A percentile compares a stretch with the other conserved stretches of the same genome.
These are phyloP conservation scores for Sorex fumeus DNA, from an alignment of 2,113 vertebrate genomes.

Conservation along the genomic window DNA sequence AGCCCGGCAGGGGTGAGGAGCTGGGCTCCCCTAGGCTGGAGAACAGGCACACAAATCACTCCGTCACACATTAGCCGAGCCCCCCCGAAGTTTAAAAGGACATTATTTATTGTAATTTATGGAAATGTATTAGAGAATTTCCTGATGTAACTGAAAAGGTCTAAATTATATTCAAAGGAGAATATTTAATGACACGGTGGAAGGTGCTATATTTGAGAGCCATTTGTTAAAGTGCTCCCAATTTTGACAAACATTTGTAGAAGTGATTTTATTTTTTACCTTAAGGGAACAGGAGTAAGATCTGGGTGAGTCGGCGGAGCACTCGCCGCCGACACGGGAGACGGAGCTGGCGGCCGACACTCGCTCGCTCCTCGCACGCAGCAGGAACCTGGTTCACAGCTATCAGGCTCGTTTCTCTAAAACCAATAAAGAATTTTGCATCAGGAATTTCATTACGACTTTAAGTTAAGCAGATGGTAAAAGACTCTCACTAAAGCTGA, in stretches of 20 bases:
- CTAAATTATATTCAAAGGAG: constrained; percentile 82
- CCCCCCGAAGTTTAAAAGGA: constrained; percentile 72
- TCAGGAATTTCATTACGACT: constrained; percentile 67
- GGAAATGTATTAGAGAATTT: constrained; percentile 84
- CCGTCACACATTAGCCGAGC: constrained; percentile 54
- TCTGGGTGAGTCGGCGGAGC: constrained; percentile 54
- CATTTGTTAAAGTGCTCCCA: constrained; percentile 83
- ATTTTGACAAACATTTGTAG: constrained; percentile 84
- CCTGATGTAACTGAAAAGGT: constrained; percentile 80
- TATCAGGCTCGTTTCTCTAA: constrained; percentile 73
- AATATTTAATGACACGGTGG: constrained; percentile 82
- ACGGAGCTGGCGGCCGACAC: constrained; percentile 42
- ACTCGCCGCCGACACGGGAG: constrained; percentile 50
- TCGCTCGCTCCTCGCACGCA: constrained; percentile 22
- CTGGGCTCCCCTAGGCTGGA: constrained; percentile 18
- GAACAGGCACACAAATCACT: constrained; percentile 32
- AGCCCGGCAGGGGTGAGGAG: background rate
- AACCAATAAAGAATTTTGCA: constrained; percentile 77
- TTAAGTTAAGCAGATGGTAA: constrained; percentile 70
- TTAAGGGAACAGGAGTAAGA: constrained; percentile 72
- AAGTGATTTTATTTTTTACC: constrained; percentile 72
- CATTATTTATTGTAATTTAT: constrained; percentile 86
- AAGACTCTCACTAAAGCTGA: constrained; percentile 52
- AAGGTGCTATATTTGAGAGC: constrained; percentile 77
- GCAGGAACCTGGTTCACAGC: constrained; percentile 59